Evolutionary conservation across 1,140 invertebrate genomes (phyloP), one percentile per base, ranked within the genome.

Genomic region (Drosophila teissieri): DNA sequence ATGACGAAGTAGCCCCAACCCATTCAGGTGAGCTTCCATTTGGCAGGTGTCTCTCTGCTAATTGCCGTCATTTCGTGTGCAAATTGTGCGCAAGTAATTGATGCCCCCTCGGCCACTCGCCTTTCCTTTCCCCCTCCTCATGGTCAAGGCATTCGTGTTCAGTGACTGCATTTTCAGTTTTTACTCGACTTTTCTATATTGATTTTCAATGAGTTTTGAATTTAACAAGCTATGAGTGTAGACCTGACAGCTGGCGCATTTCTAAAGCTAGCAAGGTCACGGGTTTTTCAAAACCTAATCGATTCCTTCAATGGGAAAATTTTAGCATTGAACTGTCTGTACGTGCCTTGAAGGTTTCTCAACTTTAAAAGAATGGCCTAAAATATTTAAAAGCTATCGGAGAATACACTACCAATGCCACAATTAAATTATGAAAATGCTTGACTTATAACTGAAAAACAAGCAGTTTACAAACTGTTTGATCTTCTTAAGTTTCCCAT

Each of bases 41-140:
- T 58, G 52, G 37, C 67, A 81, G 78, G 63, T 85, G 78, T 62
- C 58, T 73, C 72, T 48, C 67, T 63, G 63, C 77, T 88, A 88
- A 88, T 88, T 88, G 84, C 79, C 61, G 40, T 88, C 74, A 70
- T 88, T 85, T 88, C 67, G 52, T 68, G 83, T 73, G 65, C 83
- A 86, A 86, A 88, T 88, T 86, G 78, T 68, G 68, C 56, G 46
- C 74, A 58, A 67, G 65, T 75, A 75, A 64, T 64, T 61, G 74
- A 58, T 60, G 72, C 34, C 55, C 39, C 45, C 55, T 46, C 31
- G 40, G 22, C 15, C 6, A 17, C 36, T 34, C 54, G 10, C 22
- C 6, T 11, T 19, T 17, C 19, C 17, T 17, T 37, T n/a, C 22
- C 48, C n/a, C 8, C 53, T 8, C 15, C 42, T 17, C 52, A 58